A percentile compares a stretch with the other conserved stretches of the same genome.
Evolutionary conservation across 2,888 invertebrate genomes (phyloP).

Genomic region (Trachelus stipa): DNA sequence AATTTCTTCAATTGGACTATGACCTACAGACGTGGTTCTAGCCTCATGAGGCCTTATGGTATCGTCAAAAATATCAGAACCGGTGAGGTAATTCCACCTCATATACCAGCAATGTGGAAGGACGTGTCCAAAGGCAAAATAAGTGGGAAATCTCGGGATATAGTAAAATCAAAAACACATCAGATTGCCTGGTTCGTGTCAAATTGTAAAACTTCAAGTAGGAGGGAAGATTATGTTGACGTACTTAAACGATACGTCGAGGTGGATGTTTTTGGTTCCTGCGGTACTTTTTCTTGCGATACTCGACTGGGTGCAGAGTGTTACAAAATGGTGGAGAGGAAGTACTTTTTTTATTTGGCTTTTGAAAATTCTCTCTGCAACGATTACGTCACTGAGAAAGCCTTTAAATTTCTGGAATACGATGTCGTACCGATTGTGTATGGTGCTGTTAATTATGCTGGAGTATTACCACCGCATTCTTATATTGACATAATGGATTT

Average conservation of each 20-base stretch:
- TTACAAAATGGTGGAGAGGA: slow-evolving; percentile 65
- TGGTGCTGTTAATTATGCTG: slow-evolving; percentile 73
- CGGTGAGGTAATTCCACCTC: slow-evolving; percentile 10
- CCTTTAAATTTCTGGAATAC: slow-evolving; percentile 69
- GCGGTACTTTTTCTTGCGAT: slow-evolving; percentile 31
- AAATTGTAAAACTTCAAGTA: slow-evolving; percentile 60
- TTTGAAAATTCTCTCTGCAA: slow-evolving; percentile 76
- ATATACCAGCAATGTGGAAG: slow-evolving; percentile 1
- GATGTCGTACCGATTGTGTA: slow-evolving; percentile 76
- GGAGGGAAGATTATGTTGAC: slow-evolving; percentile 58
- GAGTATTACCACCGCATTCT: slow-evolving; percentile 69
- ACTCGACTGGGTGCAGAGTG: slow-evolving; percentile 43
- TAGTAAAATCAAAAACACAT: slow-evolving; percentile 47
- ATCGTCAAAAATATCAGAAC: slow-evolving; percentile 10
- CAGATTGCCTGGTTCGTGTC: slow-evolving; percentile 65
- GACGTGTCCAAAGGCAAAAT: slow-evolving; percentile 4
- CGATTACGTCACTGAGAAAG: slow-evolving; percentile 75
- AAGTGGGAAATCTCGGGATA: background rate
- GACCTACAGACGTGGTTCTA: slow-evolving; percentile 25
- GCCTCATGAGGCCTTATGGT: slow-evolving; percentile 20
- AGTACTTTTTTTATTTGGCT: slow-evolving; percentile 76
- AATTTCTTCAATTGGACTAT: slow-evolving; percentile 26
- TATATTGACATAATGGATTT: slow-evolving; percentile 73
- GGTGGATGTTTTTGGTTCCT: slow-evolving; percentile 65
- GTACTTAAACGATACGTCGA: slow-evolving; percentile 68